Base-by-base conservation (phyloP, 2,888 invertebrate genomes). In the Strigamia maritima region DNA sequence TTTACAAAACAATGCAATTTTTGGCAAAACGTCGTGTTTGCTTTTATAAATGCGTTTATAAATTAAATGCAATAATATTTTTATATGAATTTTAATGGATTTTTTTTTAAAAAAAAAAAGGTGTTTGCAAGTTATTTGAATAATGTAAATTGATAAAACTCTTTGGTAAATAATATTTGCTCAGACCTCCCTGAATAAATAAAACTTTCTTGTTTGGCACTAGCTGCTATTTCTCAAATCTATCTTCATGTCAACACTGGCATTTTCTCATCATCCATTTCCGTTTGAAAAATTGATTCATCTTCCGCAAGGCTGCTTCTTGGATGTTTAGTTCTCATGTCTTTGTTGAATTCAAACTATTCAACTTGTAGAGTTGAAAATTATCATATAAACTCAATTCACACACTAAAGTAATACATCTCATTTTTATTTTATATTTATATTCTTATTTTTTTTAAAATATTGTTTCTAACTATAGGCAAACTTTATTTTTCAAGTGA, bases 251-350 rank as follows among this genome's bases (percentile, higher is more conserved):
- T 70, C 70, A 70, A 70, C 70, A 70, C 26, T 70, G 70, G 28
- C 70, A 70, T 70, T 70, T 70, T 70, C 70, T 70, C 70, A 70
- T 70, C 70, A 70, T 70, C 70, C 70, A 70, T 70, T 70, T 70
- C 70, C 70, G 70, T 70, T 70, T 70, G 70, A 70, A 70, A 70
- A 70, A 70, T 70, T 70, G 70, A 70, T 70, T 70, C 70, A 28
- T 70, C 70, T 70, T 70, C 70, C 70, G 70, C 70, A 70, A 70
- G 70, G 70, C 70, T 70, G 70, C 70, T 70, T 70, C n/a, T 28
- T 70, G 28, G 26, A 70, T 70, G 70, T 70, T 70, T 70, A 70
- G 70, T 70, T 70, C 28, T 28, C 70, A 26, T 70, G 70, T 70
- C 70, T 70, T 70, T 70, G 70, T 70, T 16, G n/a, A 28, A 70